A percentile compares a stretch with the other conserved stretches of the same genome.
Evolutionary conservation across 2,113 vertebrate species (phyloP).

Genomic region (Psammodynastes pulverulentus): DNA sequence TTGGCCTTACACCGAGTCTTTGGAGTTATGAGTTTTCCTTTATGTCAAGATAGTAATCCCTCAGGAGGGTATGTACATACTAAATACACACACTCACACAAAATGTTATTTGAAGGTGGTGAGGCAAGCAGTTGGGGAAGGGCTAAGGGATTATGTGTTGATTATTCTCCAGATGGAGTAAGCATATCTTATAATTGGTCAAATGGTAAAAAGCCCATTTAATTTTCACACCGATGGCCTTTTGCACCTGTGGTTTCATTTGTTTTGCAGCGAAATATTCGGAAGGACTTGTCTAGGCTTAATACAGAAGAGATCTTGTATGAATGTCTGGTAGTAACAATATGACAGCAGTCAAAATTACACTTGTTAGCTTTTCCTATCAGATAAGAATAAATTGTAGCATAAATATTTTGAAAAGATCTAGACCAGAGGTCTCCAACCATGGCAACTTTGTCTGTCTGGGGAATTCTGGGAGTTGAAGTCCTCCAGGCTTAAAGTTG

Average conservation of each 20-base stretch:
- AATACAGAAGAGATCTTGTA: neutral
- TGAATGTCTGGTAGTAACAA: neutral
- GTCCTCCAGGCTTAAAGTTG: no score
- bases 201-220: constrained; percentile 33
- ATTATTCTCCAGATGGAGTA: constrained; percentile 43
- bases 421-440: neutral
- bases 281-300: neutral
- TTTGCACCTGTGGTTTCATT: constrained; percentile 10
- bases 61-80: neutral
- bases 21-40: neutral
- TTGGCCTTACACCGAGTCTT: no score
- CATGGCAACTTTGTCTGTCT: no score
- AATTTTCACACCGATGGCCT: neutral
- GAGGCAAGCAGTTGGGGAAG: neutral
- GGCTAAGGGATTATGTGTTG: constrained; percentile 30
- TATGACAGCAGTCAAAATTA: neutral
- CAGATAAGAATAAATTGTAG: neutral
- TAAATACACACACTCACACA: neutral
- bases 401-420: neutral
- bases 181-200: constrained; percentile 49
- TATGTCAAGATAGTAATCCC: neutral
- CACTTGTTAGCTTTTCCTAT: constrained; percentile 3
- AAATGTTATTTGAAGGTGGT: neutral
- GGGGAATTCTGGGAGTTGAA: no score
- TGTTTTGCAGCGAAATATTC: neutral